These are phyloP conservation scores for Caracal caracal DNA, from an alignment of 2,113 vertebrate genomes.

Conservation along the genomic window DNA sequence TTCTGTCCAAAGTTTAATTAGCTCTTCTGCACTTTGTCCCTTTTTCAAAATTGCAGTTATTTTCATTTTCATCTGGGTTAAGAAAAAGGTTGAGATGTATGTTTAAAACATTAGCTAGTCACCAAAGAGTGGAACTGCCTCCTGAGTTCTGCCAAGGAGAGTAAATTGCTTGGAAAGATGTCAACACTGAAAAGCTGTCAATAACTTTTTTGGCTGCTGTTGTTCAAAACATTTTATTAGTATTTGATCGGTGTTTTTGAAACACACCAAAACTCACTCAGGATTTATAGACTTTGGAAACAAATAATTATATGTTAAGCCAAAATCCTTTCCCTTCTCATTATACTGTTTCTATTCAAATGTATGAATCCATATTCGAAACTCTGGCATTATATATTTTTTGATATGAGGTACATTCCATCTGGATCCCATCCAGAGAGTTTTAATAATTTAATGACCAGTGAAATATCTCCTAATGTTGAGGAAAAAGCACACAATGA, in stretches of 20 bases:
- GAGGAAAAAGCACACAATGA: background rate
- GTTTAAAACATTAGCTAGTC: slow-evolving; percentile 69
- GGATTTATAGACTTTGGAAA: slow-evolving; percentile 44
- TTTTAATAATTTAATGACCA: background rate
- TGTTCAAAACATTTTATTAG: slow-evolving; percentile 76
- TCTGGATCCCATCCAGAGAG: background rate
- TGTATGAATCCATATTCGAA: slow-evolving; percentile 5
- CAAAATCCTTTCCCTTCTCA: slow-evolving; percentile 31
- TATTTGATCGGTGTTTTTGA: slow-evolving; percentile 75
- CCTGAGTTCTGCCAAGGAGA: slow-evolving; percentile 68
- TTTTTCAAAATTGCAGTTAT: slow-evolving; percentile 63
- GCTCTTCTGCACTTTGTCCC: slow-evolving; percentile 19
- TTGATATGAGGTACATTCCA: background rate
- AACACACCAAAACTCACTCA: slow-evolving; percentile 64
- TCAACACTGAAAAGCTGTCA: slow-evolving; percentile 76
- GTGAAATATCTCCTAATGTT: background rate
- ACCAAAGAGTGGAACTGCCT: slow-evolving; percentile 48
- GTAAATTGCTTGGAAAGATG: slow-evolving; percentile 77
- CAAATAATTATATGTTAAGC: slow-evolving; percentile 24
- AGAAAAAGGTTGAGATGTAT: slow-evolving; percentile 39
- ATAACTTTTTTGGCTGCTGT: slow-evolving; percentile 66
- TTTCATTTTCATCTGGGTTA: slow-evolving; percentile 68
- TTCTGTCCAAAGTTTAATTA: slow-evolving; percentile 67
- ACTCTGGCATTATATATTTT: background rate
- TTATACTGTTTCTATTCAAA: slow-evolving; percentile 25